These are phyloP conservation scores for Maconellicoccus hirsutus DNA, from an alignment of 1,140 invertebrate species.

Conservation along the genomic window DNA sequence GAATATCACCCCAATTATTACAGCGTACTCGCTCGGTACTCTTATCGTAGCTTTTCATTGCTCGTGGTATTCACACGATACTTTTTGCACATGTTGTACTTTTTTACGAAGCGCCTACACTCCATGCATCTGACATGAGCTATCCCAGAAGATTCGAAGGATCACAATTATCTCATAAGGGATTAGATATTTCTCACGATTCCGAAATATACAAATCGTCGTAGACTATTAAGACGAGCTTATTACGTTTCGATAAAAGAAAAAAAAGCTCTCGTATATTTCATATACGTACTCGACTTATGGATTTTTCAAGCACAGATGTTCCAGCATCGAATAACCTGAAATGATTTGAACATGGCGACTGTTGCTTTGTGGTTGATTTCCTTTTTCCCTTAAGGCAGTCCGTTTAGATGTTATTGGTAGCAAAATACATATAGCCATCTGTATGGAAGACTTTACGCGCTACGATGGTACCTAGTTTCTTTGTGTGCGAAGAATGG, in stretches of 20 bases:
- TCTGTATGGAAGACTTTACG: neutral
- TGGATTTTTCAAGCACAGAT: neutral
- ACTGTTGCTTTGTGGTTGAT: neutral
- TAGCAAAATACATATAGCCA: neutral
- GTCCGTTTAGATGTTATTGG: neutral
- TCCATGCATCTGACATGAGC: neutral
- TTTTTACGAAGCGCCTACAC: slow-evolving; percentile 7
- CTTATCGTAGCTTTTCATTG: neutral
- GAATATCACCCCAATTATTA: slow-evolving; percentile 13
- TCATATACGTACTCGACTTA: neutral
- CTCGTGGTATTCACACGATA: neutral
- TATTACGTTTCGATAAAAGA: neutral
- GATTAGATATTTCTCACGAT: neutral
- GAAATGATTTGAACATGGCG: neutral
- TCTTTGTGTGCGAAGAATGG: too few relatives aligned
- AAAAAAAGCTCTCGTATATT: neutral
- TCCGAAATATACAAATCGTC: neutral
- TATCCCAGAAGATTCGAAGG: slow-evolving; percentile 5
- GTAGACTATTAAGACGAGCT: neutral
- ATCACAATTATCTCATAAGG: too few relatives aligned
- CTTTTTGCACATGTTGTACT: slow-evolving; percentile 14
- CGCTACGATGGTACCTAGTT: neutral
- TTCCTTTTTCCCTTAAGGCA: too few relatives aligned
- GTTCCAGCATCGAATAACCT: neutral
- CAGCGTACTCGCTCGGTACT: neutral